phyloP scores from a whole-genome alignment of 2,888 invertebrate genomes.

The Lydus trimaculatus region DNA sequence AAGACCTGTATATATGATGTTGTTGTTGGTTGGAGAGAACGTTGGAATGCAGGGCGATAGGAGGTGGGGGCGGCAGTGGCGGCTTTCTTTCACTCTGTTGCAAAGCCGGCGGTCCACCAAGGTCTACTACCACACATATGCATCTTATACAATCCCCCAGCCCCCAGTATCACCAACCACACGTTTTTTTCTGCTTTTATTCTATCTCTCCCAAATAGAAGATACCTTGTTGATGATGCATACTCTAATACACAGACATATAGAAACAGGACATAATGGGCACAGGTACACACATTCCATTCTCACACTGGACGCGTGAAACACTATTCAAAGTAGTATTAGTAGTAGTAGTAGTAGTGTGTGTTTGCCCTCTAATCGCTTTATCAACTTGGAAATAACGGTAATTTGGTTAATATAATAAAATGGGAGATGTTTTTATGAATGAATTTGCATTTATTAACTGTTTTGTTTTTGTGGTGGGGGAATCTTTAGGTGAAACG shows the following conservation, averaged over 20 bases:
- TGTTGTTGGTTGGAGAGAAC: background rate
- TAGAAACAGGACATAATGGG: conserved; percentile 12
- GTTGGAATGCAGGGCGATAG: conserved; percentile 5
- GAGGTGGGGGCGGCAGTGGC: conserved; percentile 11
- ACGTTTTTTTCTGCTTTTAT: no score
- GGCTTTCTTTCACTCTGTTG: conserved; percentile 7
- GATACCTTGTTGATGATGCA: no score
- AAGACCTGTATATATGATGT: background rate
- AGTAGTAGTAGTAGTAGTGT: no score
- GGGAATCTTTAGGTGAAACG: conserved; percentile 64
- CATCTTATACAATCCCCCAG: background rate
- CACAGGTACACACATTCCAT: conserved; percentile 43
- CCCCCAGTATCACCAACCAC: background rate
- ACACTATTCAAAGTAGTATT: conserved; percentile 40
- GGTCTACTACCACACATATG: conserved; percentile 17
- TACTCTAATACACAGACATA: background rate
- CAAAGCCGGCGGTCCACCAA: conserved; percentile 15
- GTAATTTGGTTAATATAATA: background rate
- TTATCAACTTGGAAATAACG: conserved; percentile 38
- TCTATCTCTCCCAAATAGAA: no score
- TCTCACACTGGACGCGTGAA: conserved; percentile 41
- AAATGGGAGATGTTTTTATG: background rate
- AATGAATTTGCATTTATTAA: background rate
- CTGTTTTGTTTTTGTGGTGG: conserved; percentile 18
- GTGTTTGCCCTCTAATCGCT: conserved; percentile 46